These are phyloP conservation scores for Hipparchia sbordonii DNA, from an alignment of 2,888 invertebrate genomes.

Conservation along the genomic window DNA sequence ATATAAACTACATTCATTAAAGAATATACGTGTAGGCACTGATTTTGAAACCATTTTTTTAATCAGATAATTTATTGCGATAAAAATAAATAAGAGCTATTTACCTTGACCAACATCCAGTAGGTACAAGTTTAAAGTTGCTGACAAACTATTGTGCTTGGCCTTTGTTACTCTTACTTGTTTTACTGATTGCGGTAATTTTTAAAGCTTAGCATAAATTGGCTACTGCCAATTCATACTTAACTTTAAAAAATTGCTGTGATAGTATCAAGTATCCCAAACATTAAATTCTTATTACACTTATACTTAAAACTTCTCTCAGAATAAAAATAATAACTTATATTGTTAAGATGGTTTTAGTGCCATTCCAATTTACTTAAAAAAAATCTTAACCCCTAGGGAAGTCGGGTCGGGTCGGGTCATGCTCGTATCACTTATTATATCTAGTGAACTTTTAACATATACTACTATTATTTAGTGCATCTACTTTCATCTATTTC, in stretches of 20 bases:
- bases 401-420: too few species aligned
- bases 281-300: too few species aligned
- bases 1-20: not conserved
- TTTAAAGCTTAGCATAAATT: too few species aligned
- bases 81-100: slow-evolving; percentile 3
- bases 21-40: not conserved
- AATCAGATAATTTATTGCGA: not conserved
- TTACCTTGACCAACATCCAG: slow-evolving; percentile 7
- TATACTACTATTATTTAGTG: not conserved
- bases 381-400: too few species aligned
- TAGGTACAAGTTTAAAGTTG: slow-evolving; percentile 4
- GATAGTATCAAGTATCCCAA: too few species aligned
- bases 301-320: too few species aligned
- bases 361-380: not conserved
- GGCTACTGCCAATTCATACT: too few species aligned
- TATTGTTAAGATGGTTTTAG: too few species aligned
- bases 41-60: not conserved
- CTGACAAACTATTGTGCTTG: slow-evolving; percentile 4
- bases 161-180: slow-evolving; percentile 12
- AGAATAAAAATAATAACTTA: too few species aligned
- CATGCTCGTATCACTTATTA: not conserved
- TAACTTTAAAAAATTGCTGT: too few species aligned
- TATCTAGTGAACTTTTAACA: not conserved
- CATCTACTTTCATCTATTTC: not conserved
- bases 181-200: not conserved